phyloP scores from a whole-genome alignment of 1,140 invertebrate genomes.

The Coboldia fuscipes region DNA sequence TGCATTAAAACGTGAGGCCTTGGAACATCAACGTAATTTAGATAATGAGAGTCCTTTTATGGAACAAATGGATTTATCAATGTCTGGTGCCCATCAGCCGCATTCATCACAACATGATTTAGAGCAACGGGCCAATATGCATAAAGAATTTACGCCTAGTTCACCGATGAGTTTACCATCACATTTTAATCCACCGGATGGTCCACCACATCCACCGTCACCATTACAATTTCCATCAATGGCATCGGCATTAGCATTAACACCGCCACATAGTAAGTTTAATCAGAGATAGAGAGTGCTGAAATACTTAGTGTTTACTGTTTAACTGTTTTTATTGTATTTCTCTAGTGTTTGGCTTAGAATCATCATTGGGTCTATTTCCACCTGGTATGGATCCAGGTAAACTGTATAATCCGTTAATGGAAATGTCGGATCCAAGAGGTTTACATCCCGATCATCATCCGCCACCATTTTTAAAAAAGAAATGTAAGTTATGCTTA shows the following conservation, averaged over 20 bases:
- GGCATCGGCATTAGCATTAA: slow-evolving; percentile 48
- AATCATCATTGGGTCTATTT: slow-evolving; percentile 44
- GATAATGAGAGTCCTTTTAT: slow-evolving; percentile 17
- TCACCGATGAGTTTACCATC: slow-evolving; percentile 19
- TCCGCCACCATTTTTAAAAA: slow-evolving; percentile 38
- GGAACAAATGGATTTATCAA: slow-evolving; percentile 20
- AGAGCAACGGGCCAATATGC: slow-evolving; percentile 8
- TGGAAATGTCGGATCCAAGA: slow-evolving; percentile 38
- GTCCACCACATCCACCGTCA: slow-evolving; percentile 25
- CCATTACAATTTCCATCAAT: slow-evolving; percentile 39
- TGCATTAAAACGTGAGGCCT: slow-evolving; percentile 2
- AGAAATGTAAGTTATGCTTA: slow-evolving; percentile 50
- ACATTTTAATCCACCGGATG: slow-evolving; percentile 17
- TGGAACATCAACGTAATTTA: slow-evolving; percentile 2
- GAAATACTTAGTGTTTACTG: background rate
- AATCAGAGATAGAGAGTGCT: slow-evolving; percentile 3
- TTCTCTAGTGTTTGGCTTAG: slow-evolving; percentile 48
- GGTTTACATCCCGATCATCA: slow-evolving; percentile 30
- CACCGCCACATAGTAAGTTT: slow-evolving; percentile 53
- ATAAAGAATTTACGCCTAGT: slow-evolving; percentile 18
- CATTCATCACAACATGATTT: slow-evolving; percentile 1
- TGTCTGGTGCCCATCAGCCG: slow-evolving; percentile 12
- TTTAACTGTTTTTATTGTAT: slow-evolving; percentile 6
- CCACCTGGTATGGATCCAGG: slow-evolving; percentile 46
- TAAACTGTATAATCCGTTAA: slow-evolving; percentile 40